Evolutionary conservation across 2,888 invertebrate species (phyloP).

Genomic region (Epicampocera succincta): DNA sequence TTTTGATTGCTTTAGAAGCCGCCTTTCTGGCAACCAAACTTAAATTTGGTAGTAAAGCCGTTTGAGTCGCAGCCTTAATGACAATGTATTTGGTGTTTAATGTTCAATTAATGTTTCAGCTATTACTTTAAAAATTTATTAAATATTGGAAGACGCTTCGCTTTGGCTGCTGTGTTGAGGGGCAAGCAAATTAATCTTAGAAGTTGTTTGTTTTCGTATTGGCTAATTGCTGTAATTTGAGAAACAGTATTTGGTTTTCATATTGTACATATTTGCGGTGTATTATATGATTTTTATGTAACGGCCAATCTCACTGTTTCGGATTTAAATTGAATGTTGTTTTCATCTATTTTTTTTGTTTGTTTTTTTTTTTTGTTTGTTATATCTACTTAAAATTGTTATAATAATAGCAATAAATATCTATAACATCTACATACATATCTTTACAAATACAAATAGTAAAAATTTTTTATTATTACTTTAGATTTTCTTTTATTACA

Average conservation of each 20-base stretch:
- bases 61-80: too few relatives aligned
- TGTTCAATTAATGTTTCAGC: too few relatives aligned
- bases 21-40: too few relatives aligned
- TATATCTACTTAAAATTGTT: slow-evolving; percentile 64
- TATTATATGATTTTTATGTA: background rate
- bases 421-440: slow-evolving; percentile 69
- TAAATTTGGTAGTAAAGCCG: too few relatives aligned
- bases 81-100: too few relatives aligned
- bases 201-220: background rate
- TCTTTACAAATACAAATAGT: slow-evolving; percentile 69
- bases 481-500: slow-evolving; percentile 39
- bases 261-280: background rate
- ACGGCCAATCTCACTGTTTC: background rate
- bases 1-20: too few relatives aligned
- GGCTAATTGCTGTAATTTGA: background rate
- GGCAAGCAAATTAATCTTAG: too few relatives aligned
- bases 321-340: slow-evolving; percentile 17
- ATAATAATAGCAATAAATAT: slow-evolving; percentile 66
- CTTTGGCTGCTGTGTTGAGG: too few relatives aligned
- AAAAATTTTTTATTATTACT: slow-evolving; percentile 51
- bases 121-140: too few relatives aligned
- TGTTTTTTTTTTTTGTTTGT: too few relatives aligned
- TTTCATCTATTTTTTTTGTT: slow-evolving; percentile 16
- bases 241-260: slow-evolving; percentile 43
- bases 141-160: too few relatives aligned